These are phyloP conservation scores for Amorpha juglandis DNA, from an alignment of 2,888 invertebrate species.

Conservation along the genomic window DNA sequence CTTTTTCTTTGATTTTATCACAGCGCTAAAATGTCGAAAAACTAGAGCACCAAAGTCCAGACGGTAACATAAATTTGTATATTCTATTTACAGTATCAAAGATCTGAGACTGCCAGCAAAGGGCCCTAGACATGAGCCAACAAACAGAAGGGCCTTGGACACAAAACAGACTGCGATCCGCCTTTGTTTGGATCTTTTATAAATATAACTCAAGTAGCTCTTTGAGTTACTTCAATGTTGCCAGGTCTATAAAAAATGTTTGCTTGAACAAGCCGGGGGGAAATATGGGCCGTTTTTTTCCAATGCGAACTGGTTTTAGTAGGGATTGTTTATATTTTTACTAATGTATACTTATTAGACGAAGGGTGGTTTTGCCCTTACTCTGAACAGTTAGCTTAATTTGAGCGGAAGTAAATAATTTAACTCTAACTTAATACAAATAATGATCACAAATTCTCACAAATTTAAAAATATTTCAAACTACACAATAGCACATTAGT, in stretches of 20 bases:
- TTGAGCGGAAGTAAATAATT: too few relatives aligned
- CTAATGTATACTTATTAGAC: not conserved
- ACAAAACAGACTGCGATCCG: constrained; percentile 73
- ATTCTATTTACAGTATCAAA: constrained; percentile 61
- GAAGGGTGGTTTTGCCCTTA: not conserved
- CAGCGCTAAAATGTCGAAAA: constrained; percentile 36
- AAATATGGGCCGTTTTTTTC: constrained; percentile 9
- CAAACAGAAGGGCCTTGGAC: constrained; percentile 71
- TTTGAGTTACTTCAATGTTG: constrained; percentile 40
- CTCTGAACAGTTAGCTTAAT: not conserved
- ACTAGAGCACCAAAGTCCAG: constrained; percentile 42
- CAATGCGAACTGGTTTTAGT: constrained; percentile 1
- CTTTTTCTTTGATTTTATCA: constrained; percentile 8
- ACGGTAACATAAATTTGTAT: constrained; percentile 47
- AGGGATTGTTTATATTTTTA: not conserved
- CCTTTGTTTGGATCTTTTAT: constrained; percentile 70
- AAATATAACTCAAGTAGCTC: constrained; percentile 69
- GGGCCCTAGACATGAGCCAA: constrained; percentile 67
- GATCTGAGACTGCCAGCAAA: constrained; percentile 59
- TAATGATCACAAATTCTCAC: too few relatives aligned
- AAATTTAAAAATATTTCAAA: too few relatives aligned
- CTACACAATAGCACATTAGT: too few relatives aligned
- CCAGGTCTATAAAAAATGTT: constrained; percentile 21
- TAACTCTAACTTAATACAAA: not conserved
- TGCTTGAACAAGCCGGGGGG: constrained; percentile 15